A percentile compares a stretch with the other conserved stretches of the same genome.
Conservation (phyloP, 2,888 invertebrate species). For the Synergus gifuensis region DNA sequence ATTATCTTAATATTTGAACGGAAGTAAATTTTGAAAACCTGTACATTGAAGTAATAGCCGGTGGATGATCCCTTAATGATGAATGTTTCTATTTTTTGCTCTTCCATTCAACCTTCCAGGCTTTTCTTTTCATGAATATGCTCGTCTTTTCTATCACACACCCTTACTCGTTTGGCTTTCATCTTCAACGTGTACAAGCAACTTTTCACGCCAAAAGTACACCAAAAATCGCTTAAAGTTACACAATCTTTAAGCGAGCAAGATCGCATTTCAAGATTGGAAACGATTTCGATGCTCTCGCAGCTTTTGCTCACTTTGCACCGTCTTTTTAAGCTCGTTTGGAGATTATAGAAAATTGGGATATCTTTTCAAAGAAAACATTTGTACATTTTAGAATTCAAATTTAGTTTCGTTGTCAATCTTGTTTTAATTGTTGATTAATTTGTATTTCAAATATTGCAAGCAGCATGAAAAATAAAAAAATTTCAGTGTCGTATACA, state of each 20-base stretch:
- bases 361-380: no score
- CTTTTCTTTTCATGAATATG: constrained; percentile 9
- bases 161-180: neutral
- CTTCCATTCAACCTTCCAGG: constrained; percentile 1
- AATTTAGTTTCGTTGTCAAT: neutral
- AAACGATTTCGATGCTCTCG: neutral
- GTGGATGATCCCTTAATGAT: neutral
- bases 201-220: constrained; percentile 1
- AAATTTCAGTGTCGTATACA: neutral
- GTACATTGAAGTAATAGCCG: neutral
- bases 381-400: no score
- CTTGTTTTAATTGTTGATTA: no score
- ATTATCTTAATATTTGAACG: neutral
- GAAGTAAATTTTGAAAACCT: neutral
- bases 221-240: constrained; percentile 1
- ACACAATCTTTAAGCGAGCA: neutral
- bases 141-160: neutral
- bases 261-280: neutral
- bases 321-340: neutral
- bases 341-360: no score
- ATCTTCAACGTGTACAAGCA: neutral
- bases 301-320: neutral
- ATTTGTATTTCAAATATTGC: no score
- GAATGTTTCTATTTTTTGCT: constrained; percentile 6
- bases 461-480: no score